These are phyloP conservation scores for Drosophila histrio DNA, from an alignment of 2,888 invertebrate species.

Conservation along the genomic window DNA sequence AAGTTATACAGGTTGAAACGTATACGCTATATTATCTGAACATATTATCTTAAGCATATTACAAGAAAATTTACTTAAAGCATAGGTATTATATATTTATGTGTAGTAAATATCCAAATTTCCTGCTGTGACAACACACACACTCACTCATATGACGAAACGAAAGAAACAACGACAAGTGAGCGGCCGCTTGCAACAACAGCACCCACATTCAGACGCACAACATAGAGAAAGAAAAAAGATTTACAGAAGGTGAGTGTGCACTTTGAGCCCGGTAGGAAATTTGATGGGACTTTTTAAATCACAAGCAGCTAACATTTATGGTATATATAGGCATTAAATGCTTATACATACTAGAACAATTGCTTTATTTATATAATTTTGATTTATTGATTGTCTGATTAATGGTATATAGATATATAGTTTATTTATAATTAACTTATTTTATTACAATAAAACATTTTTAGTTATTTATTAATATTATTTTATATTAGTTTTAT, in stretches of 20 bases:
- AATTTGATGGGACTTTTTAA: slow-evolving; percentile 32
- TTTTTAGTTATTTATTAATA: not conserved
- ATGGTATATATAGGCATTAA: no score
- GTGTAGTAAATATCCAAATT: not conserved
- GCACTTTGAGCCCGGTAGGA: slow-evolving; percentile 47
- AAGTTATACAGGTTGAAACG: not conserved
- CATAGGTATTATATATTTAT: not conserved
- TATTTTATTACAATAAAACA: no score
- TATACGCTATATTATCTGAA: not conserved
- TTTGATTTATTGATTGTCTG: no score
- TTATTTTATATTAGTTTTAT: not conserved
- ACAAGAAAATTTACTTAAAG: not conserved
- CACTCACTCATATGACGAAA: not conserved
- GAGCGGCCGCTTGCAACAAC: slow-evolving; percentile 23
- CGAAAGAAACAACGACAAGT: slow-evolving; percentile 25
- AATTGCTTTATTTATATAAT: no score
- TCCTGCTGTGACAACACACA: slow-evolving; percentile 28
- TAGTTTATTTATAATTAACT: no score
- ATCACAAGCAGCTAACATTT: no score
- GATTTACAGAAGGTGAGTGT: slow-evolving; percentile 26
- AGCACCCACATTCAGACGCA: slow-evolving; percentile 45
- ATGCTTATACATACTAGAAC: no score
- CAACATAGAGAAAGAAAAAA: not conserved
- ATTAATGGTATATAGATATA: no score
- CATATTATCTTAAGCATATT: not conserved